phyloP scores from a whole-genome alignment of 2,113 vertebrate species.

The Periophthalmodon schlosseri region DNA sequence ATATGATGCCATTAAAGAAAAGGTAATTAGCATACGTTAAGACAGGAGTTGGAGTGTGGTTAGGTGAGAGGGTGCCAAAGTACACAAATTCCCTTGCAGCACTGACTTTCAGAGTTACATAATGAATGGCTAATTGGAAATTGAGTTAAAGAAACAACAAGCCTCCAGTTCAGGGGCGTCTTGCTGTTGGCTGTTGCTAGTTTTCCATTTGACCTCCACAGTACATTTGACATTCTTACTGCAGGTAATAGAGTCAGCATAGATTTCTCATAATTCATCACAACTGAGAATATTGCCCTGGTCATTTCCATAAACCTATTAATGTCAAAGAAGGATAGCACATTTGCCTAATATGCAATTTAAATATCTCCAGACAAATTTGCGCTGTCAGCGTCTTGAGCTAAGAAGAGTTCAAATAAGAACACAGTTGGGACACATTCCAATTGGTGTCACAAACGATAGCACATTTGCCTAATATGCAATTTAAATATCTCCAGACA shows the following conservation, averaged over 20 bases:
- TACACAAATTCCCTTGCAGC: no score
- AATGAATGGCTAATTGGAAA: no score
- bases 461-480: slow-evolving; percentile 1
- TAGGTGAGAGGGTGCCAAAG: no score
- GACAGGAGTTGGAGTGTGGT: no score
- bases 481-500: not conserved
- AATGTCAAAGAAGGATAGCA: not conserved
- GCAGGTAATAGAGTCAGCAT: not conserved
- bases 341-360: not conserved
- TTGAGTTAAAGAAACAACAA: no score
- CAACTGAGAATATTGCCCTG: not conserved
- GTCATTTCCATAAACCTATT: not conserved
- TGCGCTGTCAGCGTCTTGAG: not conserved
- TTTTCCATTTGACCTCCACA: not conserved
- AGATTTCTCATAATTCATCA: not conserved
- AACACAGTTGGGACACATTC: not conserved
- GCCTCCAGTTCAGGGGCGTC: no score
- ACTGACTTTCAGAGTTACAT: no score
- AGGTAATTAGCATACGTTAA: no score
- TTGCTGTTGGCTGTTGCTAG: no score
- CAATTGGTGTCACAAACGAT: not conserved
- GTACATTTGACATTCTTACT: not conserved
- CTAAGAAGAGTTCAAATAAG: not conserved
- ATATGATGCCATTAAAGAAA: no score
- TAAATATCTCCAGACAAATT: not conserved